Base-by-base conservation (phyloP, 1,140 invertebrate species). In the Monochamus saltuarius region DNA sequence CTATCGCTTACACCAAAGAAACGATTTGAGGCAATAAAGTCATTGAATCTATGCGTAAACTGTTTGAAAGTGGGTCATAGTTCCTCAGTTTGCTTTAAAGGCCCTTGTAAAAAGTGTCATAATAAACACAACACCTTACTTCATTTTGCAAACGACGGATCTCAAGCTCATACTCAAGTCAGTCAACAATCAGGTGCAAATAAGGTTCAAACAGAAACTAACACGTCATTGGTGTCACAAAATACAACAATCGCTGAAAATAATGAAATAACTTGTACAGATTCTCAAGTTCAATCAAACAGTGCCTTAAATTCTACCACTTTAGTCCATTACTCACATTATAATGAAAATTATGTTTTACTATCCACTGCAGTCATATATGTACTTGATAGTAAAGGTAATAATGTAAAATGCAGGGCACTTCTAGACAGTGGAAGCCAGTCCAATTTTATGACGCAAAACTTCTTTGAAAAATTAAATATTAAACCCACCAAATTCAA, bases 381-480 rank as follows among this genome's bases (percentile, higher is more conserved):
- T 34, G n/a, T 56, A 19, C 34, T 38, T 43, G 19, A 45, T 49
- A 22, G 7, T 22, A 29, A 56, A n/a, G n/a, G 49, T 34, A 51
- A 22, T n/a, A 16, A 38, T 7, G 38, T 57, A 17, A 10, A 6
- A 14, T n/a, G 55, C 38, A 35, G 45, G 34, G 54, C 42, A 14
- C 29, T 56, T 19, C 35, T 56, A 13, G 54, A 56, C 34, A 35
- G 34, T n/a, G 39, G 14, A 7, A 34, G 39, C 8, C 54, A 56
- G 19, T 56, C 54, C 29, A 56, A 46, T 46, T 56, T 57, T 16
- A 57, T 57, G n/a, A 38, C 34, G 11, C 7, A 7, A 11, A 1
- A 35, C n/a, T 29, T 45, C 7, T 13, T 57, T 34, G 22, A 14
- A 49, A 47, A 7, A 14, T 38, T 57, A 14, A 17, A 34, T 19